Evolutionary conservation across 2,797 vertebrate species (phyloP), one percentile per base, ranked within the genome.

Genomic region (Pelobates cultripes): DNA sequence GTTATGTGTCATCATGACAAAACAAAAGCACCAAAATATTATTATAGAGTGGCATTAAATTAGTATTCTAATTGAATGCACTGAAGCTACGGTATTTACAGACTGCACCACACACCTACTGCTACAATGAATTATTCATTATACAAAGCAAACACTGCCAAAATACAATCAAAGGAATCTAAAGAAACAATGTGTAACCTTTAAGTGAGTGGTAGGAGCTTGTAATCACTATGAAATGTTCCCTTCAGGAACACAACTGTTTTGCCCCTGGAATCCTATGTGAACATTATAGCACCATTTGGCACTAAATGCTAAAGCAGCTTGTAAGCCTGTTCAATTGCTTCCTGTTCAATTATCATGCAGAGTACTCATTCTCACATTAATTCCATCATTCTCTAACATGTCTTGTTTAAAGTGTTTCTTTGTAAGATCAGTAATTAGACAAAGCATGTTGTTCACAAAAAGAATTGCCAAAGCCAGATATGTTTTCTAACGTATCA

Each of bases 71-170:
- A 79, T 75, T 83, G 76, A 83, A 83, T 78, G 76, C 75, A 74
- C 75, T 40, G 44, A 71, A 70, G 77, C 66, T 71, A 57, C n/a
- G 43, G 61, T 83, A 75, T 79, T 79, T 83, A 83, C 76, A 69
- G 77, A 79, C 53, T 75, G 77, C 57, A 83, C 70, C 71, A 83
- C 76, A 73, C 76, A 79, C 81, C 81, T 83, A 83, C 81, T 83
- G 81, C 64, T 79, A 67, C 77, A 64, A 83, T 79, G 81, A 83
- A 83, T 83, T 83, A 83, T 83, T 83, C 81, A 83, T 83, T 74
- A 79, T 71, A 70, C 15, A 75, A 79, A 83, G 57, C 69, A 74
- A 68, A 74, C 79, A 66, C 53, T 83, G 76, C 61, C 81, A 83
- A 78, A 83, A 83, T 73, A 83, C 55, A 75, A 78, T 83, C 81